Conservation (phyloP, 2,888 invertebrate species). For the Pristionchus exspectatus region DNA sequence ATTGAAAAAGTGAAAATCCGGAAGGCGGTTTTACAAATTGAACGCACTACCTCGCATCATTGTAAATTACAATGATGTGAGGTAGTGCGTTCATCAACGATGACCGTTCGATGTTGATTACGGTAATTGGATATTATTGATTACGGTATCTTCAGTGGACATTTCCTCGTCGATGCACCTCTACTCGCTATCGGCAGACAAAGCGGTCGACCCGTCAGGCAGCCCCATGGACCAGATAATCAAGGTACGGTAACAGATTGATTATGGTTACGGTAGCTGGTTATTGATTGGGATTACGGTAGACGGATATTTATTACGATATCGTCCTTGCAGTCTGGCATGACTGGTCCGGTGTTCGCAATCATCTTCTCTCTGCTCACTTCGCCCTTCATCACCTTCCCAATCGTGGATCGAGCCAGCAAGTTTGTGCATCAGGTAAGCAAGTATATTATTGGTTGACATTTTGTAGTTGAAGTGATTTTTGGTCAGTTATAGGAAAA, state of each 20-base stretch:
- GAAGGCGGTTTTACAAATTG: no score
- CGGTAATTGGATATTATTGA: no score
- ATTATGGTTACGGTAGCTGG: not conserved
- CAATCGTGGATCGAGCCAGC: conserved; percentile 63
- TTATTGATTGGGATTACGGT: not conserved
- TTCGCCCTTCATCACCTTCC: conserved; percentile 62
- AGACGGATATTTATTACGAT: not conserved
- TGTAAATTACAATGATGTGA: no score
- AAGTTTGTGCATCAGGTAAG: conserved; percentile 67
- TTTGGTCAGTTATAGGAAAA: not conserved
- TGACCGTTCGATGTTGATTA: no score
- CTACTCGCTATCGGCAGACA: not conserved
- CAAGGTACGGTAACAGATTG: not conserved
- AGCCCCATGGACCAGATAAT: not conserved
- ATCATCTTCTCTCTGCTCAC: conserved; percentile 67
- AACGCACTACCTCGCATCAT: no score
- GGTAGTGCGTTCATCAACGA: no score
- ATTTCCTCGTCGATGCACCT: conserved; percentile 30
- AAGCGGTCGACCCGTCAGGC: not conserved
- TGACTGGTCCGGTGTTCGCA: conserved; percentile 50
- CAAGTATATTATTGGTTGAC: no score
- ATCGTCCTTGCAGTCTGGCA: not conserved
- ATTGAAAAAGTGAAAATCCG: no score
- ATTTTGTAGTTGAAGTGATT: not conserved
- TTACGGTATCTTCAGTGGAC: not conserved